Percentiles rank a stretch among this genome's conserved stretches.
phyloP scores from a whole-genome alignment of 2,113 vertebrate species.

The Paradisaea rubra region DNA sequence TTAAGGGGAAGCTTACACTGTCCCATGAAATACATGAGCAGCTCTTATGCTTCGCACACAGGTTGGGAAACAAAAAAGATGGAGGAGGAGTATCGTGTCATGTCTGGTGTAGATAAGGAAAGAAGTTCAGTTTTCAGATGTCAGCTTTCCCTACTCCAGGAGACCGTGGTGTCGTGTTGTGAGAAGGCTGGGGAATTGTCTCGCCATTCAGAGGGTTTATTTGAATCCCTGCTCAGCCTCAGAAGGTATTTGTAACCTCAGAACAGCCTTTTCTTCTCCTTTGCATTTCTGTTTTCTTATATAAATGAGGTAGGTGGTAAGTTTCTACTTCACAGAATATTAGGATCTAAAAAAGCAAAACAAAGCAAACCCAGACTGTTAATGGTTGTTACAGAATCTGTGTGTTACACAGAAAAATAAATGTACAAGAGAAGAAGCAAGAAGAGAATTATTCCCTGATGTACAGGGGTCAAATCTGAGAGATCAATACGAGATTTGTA shows the following conservation, averaged over 20 bases:
- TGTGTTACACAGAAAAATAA: neutral
- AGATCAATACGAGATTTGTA: slow-evolving; percentile 5
- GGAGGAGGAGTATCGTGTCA: too few species aligned
- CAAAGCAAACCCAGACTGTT: neutral
- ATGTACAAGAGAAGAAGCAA: neutral
- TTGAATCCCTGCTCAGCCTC: neutral
- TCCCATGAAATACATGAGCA: neutral
- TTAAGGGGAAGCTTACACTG: neutral
- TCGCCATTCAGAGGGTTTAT: neutral
- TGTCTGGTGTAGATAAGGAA: neutral
- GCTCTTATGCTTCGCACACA: neutral
- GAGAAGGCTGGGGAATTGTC: neutral
- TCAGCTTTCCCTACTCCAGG: neutral
- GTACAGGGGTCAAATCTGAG: neutral
- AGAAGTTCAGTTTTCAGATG: neutral
- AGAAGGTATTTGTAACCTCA: neutral
- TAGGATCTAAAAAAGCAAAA: neutral
- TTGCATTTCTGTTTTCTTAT: neutral
- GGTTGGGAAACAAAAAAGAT: neutral
- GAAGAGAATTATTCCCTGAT: neutral
- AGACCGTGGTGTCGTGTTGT: neutral
- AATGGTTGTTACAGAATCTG: neutral
- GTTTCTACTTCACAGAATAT: neutral
- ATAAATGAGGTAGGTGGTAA: neutral
- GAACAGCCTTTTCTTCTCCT: neutral